Percentiles rank a stretch among this genome's conserved stretches.
Evolutionary conservation across 2,888 invertebrate species (phyloP).

Genomic region (Dysmachus trigonus): DNA sequence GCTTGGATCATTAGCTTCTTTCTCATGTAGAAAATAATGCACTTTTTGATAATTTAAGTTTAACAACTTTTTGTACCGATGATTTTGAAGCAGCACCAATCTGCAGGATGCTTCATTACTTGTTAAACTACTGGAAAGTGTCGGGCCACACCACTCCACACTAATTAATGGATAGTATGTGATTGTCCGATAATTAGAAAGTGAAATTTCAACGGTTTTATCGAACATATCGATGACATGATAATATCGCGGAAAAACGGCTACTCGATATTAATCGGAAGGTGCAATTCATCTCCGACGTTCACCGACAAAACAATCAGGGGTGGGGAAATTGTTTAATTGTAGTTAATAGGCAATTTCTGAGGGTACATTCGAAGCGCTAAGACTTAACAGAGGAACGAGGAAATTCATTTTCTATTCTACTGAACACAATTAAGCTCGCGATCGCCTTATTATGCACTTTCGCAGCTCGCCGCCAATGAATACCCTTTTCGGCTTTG

Average conservation of each 20-base stretch:
- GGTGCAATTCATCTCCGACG: not conserved
- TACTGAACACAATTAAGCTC: not conserved
- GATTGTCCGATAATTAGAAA: not conserved
- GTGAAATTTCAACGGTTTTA: not conserved
- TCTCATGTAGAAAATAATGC: not conserved
- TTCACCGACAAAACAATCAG: not conserved
- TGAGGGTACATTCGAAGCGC: not conserved
- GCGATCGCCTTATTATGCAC: not conserved
- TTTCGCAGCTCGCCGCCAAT: not conserved
- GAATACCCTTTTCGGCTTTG: not conserved
- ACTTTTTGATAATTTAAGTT: not conserved
- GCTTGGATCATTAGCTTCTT: not conserved
- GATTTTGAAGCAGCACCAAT: not conserved
- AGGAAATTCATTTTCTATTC: constrained; percentile 28
- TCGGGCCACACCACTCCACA: not conserved
- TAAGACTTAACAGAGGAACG: not conserved
- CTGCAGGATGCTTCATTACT: not conserved
- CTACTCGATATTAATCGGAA: not conserved
- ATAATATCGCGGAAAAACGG: not conserved
- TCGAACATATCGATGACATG: not conserved
- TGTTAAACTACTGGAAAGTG: not conserved
- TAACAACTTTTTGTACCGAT: not conserved
- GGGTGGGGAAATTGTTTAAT: not conserved
- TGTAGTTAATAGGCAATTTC: not conserved
- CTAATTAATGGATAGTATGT: not conserved